Evolutionary conservation across 37 sponge, comb jelly and placozoan genomes (phyloP).

Genomic region (Spongia lamella): DNA sequence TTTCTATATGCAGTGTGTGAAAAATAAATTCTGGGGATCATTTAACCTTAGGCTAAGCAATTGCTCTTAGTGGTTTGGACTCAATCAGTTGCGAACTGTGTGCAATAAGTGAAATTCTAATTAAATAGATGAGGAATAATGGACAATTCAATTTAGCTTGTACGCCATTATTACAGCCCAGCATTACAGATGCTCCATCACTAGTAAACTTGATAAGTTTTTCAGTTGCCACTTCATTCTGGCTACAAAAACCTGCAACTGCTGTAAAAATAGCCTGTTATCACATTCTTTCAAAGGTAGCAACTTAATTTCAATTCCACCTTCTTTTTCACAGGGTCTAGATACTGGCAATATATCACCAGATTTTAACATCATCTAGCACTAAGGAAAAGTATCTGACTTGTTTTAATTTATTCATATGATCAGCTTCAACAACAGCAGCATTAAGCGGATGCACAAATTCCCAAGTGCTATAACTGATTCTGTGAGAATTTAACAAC

Average conservation of each 20-base stretch:
- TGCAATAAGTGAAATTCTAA: too few relatives aligned
- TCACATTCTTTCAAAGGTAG: constrained; percentile 10
- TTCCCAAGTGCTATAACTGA: constrained; percentile 19
- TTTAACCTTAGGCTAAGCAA: too few relatives aligned
- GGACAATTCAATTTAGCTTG: constrained; percentile 4
- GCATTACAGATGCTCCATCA: constrained; percentile 19
- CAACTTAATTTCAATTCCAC: neutral
- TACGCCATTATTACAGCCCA: constrained; percentile 23
- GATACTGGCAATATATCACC: constrained; percentile 1
- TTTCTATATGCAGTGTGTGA: too few relatives aligned
- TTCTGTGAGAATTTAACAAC: neutral
- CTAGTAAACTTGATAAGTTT: constrained; percentile 1
- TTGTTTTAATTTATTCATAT: neutral
- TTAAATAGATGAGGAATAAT: too few relatives aligned
- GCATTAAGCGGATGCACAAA: constrained; percentile 14
- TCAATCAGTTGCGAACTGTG: too few relatives aligned
- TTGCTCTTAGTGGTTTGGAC: too few relatives aligned
- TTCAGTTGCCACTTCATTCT: neutral
- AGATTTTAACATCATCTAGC: constrained; percentile 15
- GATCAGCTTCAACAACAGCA: neutral
- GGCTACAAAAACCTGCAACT: neutral
- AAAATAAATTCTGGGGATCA: too few relatives aligned
- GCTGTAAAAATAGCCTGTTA: neutral
- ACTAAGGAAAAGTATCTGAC: constrained; percentile 5
- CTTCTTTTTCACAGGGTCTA: neutral